Percentiles rank a stretch among this genome's conserved stretches.
phyloP scores from a whole-genome alignment of 1,140 invertebrate species.

The Halyomorpha halys region DNA sequence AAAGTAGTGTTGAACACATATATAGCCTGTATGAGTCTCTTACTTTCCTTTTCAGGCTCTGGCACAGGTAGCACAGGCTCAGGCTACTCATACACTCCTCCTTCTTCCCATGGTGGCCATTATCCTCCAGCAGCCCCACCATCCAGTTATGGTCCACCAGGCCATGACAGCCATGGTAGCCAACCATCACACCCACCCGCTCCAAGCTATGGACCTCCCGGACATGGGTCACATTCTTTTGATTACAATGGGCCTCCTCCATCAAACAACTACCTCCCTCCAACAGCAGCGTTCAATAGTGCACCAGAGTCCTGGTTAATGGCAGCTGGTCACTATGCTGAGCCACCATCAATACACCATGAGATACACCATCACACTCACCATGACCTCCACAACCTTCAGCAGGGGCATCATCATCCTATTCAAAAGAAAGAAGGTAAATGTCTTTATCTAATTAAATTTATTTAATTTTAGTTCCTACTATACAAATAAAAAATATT shows the following conservation, averaged over 20 bases:
- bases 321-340: slow-evolving; percentile 6
- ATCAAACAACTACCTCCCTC: neutral
- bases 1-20: neutral
- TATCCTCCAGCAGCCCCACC: slow-evolving; percentile 10
- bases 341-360: neutral
- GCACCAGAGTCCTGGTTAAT: slow-evolving; percentile 9
- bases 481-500: too few species aligned
- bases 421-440: slow-evolving; percentile 12
- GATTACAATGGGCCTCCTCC: neutral
- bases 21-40: neutral
- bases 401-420: too few species aligned
- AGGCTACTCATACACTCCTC: neutral
- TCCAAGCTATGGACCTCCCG: slow-evolving; percentile 3
- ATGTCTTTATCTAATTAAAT: neutral
- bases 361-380: neutral
- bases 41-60: neutral
- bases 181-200: slow-evolving; percentile 1
- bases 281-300: neutral
- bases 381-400: too few species aligned
- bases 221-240: neutral
- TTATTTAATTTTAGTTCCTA: neutral
- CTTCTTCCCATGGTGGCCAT: neutral
- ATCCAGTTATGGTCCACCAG: slow-evolving; percentile 11
- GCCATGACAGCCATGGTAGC: slow-evolving; percentile 15
- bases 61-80: slow-evolving; percentile 5